Base-by-base conservation (phyloP, 2,797 vertebrate genomes). In the Danionella dracula region DNA sequence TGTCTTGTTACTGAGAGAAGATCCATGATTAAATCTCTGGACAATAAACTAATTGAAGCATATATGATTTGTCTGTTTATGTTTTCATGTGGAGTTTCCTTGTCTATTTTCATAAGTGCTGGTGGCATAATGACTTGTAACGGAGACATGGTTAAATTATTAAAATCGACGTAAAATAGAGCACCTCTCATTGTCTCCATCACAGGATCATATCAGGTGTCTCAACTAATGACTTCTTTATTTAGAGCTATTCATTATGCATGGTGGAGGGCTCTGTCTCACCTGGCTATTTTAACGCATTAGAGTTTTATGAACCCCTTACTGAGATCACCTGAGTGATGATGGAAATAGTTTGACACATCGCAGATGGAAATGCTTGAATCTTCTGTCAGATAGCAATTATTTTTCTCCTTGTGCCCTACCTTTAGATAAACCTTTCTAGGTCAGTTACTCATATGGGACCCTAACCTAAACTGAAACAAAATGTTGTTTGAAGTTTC, bases 161-260 rank as follows among this genome's bases (percentile, higher is more conserved):
- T 68, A 38, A 69, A 55, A 12, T 27, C 41, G 27, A 11, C 55
- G 38, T 41, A 11, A 46, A 68, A 38, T 17, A 9, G 11, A 35
- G 27, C 38, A 31, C 42, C 38, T 13, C 12, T 19, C 21, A 29
- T 32, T 19, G 16, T 41, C 34, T 40, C 23, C 10, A 31, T 10
- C 11, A 20, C 38, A 20, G 49, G 10, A 35, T 27, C 8, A 49
- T 45, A 40, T 72, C 15, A 9, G 50, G 49, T 42, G 35, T 65
- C 50, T 46, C 8, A 38, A 29, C 41, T 46, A 19, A 46, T 55
- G 29, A 19, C 8, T 35, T 70, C 63, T 66, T 68, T 64, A 59
- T 63, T 62, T 66, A 46, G 19, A 60, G n/a, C 16, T 41, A 27
- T 65, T 68, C 15, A 58, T 66, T 44, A 65, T 58, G 20, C 55